A percentile compares a stretch with the other conserved stretches of the same genome.
phyloP scores from a whole-genome alignment of 2,797 vertebrate genomes.

The Danio kyathit region DNA sequence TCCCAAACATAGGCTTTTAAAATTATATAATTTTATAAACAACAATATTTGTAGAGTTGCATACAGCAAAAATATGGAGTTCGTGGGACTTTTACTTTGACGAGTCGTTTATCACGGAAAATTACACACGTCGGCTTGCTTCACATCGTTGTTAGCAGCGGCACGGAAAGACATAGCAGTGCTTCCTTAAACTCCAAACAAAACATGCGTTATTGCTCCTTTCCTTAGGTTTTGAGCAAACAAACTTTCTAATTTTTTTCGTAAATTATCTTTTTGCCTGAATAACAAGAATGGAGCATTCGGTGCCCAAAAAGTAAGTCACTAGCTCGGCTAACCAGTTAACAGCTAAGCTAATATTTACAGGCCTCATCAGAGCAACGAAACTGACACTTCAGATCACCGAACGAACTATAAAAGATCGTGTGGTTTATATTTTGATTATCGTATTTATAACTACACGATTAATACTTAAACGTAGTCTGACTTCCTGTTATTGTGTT shows the following conservation, averaged over 20 bases:
- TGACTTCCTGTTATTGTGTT: neutral
- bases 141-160: conserved; percentile 31
- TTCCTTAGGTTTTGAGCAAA: conserved; percentile 5
- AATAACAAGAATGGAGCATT: conserved; percentile 54
- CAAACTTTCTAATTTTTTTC: neutral
- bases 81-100: conserved; percentile 53
- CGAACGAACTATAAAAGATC: neutral
- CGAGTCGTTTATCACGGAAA: neutral
- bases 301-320: conserved; percentile 62
- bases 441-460: neutral
- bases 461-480: neutral
- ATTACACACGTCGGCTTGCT: conserved; percentile 19
- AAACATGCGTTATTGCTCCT: conserved; percentile 46
- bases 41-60: neutral
- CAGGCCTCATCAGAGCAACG: conserved; percentile 45
- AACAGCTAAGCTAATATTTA: conserved; percentile 45
- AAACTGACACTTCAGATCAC: neutral
- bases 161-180: conserved; percentile 28
- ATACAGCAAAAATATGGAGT: neutral
- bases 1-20: too few species aligned
- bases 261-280: neutral
- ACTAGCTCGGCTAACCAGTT: neutral
- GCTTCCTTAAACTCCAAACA: conserved; percentile 40
- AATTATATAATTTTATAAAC: neutral
- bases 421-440: neutral